Conservation (phyloP, 2,888 invertebrate species). For the Spisula subtruncata region DNA sequence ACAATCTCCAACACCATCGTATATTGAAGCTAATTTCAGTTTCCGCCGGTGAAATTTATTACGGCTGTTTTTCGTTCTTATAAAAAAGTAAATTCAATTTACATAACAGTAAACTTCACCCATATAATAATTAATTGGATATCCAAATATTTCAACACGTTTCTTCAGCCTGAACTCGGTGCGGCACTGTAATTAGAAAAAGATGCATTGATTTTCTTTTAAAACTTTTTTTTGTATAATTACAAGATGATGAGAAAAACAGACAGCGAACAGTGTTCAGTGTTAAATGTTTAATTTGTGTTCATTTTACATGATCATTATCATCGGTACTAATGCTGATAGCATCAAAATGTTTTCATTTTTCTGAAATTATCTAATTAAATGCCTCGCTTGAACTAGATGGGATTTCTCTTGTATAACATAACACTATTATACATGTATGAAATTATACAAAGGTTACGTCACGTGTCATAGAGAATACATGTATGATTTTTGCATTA, state of each 20-base stretch:
- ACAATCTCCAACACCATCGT: not conserved
- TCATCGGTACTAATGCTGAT: not conserved
- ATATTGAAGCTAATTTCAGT: too few species aligned
- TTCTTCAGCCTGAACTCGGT: not conserved
- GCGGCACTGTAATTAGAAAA: not conserved
- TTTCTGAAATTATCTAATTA: slow-evolving; percentile 24
- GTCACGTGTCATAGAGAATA: not conserved
- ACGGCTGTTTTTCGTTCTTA: not conserved
- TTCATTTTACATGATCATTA: not conserved
- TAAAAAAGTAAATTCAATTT: not conserved
- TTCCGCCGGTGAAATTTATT: too few species aligned
- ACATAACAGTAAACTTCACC: not conserved
- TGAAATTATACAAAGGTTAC: not conserved
- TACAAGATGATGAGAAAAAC: slow-evolving; percentile 12
- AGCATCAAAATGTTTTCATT: not conserved
- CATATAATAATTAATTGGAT: not conserved
- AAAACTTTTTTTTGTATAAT: not conserved
- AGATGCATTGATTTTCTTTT: not conserved
- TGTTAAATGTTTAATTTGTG: not conserved
- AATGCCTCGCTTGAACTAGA: not conserved
- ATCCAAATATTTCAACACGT: not conserved
- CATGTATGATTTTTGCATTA: slow-evolving; percentile 23
- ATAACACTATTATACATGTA: not conserved
- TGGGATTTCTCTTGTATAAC: not conserved
- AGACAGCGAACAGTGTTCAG: not conserved